Conservation (phyloP, 37 sponge, comb jelly and placozoan genomes). For the Spongia lamella region DNA sequence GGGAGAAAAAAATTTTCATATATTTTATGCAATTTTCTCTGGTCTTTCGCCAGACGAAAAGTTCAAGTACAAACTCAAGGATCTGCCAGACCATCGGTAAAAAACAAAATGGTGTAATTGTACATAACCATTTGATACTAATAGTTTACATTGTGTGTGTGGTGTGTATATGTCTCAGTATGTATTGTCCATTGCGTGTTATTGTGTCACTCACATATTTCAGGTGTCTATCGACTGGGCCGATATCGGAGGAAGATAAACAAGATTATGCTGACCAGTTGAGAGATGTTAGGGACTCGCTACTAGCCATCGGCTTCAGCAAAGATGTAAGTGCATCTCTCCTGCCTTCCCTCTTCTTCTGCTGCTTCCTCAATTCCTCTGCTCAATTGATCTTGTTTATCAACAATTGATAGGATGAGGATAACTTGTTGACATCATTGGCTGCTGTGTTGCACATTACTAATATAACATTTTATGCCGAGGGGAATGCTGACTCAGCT, state of each 20-base stretch:
- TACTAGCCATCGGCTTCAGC: constrained; percentile 45
- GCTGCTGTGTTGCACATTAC: constrained; percentile 58
- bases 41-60: constrained; percentile 44
- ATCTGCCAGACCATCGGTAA: constrained; percentile 14
- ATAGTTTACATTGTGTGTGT: too few relatives aligned
- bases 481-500: constrained; percentile 35
- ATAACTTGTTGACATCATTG: constrained; percentile 22
- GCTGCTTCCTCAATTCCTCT: neutral
- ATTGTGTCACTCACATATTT: too few relatives aligned
- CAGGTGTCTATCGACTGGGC: too few relatives aligned
- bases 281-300: constrained; percentile 26
- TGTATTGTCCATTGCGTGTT: too few relatives aligned
- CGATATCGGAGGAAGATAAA: too few relatives aligned
- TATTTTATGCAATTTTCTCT: constrained; percentile 44
- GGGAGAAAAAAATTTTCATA: constrained; percentile 49
- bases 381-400: neutral
- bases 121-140: too few relatives aligned
- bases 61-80: neutral
- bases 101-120: too few relatives aligned
- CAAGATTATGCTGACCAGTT: constrained; percentile 11
- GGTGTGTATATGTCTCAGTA: neutral
- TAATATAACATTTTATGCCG: constrained; percentile 39
- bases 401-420: constrained; percentile 40
- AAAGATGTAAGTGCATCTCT: constrained; percentile 29
- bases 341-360: too few relatives aligned